These are phyloP conservation scores for Addax nasomaculatus DNA, from an alignment of 2,113 vertebrate genomes.

Conservation along the genomic window DNA sequence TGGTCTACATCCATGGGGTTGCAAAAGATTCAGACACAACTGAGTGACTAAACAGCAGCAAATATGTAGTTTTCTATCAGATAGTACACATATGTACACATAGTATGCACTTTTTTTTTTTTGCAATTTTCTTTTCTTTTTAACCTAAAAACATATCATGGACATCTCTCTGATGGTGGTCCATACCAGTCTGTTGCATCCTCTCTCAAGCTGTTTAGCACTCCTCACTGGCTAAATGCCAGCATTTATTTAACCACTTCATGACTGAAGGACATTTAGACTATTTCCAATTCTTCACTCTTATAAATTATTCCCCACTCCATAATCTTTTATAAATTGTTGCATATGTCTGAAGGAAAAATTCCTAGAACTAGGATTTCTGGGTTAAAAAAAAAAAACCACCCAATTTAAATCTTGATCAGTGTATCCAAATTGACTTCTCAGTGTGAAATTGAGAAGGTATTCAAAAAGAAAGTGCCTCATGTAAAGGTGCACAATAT, in stretches of 20 bases:
- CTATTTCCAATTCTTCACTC: neutral
- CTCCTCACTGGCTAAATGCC: neutral
- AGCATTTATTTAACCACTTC: neutral
- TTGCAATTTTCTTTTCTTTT: constrained; percentile 1
- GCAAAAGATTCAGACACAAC: neutral
- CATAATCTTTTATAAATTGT: neutral
- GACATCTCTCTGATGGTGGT: neutral
- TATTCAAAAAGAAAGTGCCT: neutral
- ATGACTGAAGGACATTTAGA: neutral
- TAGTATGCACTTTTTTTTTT: neutral
- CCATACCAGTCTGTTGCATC: neutral
- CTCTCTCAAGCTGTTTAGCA: neutral
- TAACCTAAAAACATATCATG: neutral
- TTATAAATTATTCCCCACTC: neutral
- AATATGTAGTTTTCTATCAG: neutral
- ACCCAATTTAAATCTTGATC: neutral
- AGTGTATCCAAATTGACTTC: neutral
- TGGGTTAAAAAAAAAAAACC: neutral
- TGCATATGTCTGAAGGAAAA: neutral
- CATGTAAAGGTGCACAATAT: neutral
- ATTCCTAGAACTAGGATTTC: neutral
- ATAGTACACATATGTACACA: neutral
- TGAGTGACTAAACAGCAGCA: neutral
- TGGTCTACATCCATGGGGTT: neutral
- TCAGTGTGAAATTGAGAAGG: neutral